Evolutionary conservation across 35 echinoderm and acorn worm genomes (phyloP), one percentile per base, ranked within the genome.

Genomic region (Eucidaris tribuloides): DNA sequence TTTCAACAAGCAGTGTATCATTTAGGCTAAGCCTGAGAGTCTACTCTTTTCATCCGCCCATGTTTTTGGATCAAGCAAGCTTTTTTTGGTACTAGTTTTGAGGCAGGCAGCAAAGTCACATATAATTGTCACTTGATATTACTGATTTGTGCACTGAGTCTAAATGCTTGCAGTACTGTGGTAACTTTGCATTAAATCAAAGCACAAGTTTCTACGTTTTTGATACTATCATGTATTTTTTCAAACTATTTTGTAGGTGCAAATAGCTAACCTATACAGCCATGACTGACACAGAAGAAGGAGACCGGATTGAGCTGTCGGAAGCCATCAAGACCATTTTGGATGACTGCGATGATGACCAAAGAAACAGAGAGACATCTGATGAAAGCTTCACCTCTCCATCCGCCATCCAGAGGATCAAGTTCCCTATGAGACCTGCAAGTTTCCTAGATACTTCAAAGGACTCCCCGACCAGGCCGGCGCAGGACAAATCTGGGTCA

Each of bases 301-400:
- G 15, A 41, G 65, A 76, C 45, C 64, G 65, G 4, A 62, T 87
- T 28, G 90, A 87, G 42, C 62, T 87, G 17, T 92, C 90, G 3
- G 82, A 86, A 72, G 90, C 78, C 14, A 86, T 92, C 29, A 43
- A 86, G 22, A 81, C 63, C 25, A 81, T 92, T 13, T 57, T 92
- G 19, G 90, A 85, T 62, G 77, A 85, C 56, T 24, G 46, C 48
- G 71, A 83, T n/a, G 42, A 4, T 24, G 62, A 38, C 9, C 62
- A 58, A 50, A 84, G 50, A 52, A 52, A 52, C n/a, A 52, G n/a
- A 52, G 48, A 9, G 48, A n/a, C n/a, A n/a, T 64, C 61, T 64
- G 24, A 14, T 1, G 5, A 13, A 7, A 64, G 25, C 19, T 32
- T 32, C 1, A 32, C 29, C 27, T 32, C 61, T 32, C 61, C 61